These are phyloP conservation scores for Coryphaenoides rupestris DNA, from an alignment of 2,113 vertebrate species.

Conservation along the genomic window DNA sequence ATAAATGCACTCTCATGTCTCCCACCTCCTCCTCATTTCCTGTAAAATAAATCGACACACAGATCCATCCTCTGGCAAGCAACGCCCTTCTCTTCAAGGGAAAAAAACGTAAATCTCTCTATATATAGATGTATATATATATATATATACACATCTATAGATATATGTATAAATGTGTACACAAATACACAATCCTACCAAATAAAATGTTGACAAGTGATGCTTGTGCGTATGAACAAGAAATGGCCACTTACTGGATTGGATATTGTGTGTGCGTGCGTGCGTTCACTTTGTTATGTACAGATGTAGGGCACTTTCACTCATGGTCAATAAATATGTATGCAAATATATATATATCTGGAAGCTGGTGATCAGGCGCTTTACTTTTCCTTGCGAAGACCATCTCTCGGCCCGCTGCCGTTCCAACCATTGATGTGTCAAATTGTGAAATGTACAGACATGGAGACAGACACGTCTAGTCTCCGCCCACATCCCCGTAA, in stretches of 20 bases:
- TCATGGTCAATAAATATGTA: slow-evolving; percentile 38
- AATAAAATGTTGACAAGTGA: slow-evolving; percentile 52
- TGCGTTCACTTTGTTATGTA: slow-evolving; percentile 15
- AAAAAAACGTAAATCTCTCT: slow-evolving; percentile 9
- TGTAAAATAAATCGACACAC: background rate
- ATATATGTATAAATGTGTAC: slow-evolving; percentile 46
- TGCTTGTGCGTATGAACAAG: slow-evolving; percentile 34
- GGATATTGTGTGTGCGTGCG: slow-evolving; percentile 42
- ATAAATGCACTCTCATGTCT: slow-evolving; percentile 62
- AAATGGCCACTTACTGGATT: slow-evolving; percentile 34
- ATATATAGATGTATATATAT: slow-evolving; percentile 35
- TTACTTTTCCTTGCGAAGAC: background rate
- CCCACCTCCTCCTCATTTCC: slow-evolving; percentile 25
- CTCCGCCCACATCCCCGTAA: too few species aligned
- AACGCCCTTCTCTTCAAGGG: slow-evolving; percentile 35
- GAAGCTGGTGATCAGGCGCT: background rate
- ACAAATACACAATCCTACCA: slow-evolving; percentile 57
- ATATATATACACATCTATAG: slow-evolving; percentile 32
- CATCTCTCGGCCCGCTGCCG: too few species aligned
- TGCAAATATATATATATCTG: background rate
- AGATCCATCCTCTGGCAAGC: slow-evolving; percentile 48
- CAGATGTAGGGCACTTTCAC: slow-evolving; percentile 34
- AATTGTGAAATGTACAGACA: too few species aligned
- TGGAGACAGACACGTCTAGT: too few species aligned
- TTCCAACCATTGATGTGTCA: too few species aligned